These are phyloP conservation scores for Galeopterus variegatus DNA, from an alignment of 2,113 vertebrate genomes.

Conservation along the genomic window DNA sequence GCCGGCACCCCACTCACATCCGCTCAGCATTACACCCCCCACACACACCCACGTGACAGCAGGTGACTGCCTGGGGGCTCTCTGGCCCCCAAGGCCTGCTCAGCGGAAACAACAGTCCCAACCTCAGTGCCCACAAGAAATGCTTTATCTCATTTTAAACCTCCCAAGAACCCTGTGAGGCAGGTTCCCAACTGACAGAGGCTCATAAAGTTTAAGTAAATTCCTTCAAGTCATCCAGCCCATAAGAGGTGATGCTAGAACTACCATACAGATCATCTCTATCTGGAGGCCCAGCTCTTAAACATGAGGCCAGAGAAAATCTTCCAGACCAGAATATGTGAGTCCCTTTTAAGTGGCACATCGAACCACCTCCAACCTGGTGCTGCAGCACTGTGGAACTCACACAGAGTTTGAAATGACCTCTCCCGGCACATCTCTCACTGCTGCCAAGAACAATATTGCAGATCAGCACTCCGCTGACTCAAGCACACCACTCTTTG, in stretches of 20 bases:
- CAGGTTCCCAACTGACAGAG: neutral
- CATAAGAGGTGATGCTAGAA: neutral
- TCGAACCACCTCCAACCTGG: neutral
- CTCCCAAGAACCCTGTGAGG: neutral
- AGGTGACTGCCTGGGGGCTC: neutral
- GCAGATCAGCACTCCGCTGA: neutral
- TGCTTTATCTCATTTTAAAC: neutral
- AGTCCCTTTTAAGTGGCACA: neutral
- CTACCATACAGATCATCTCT: neutral
- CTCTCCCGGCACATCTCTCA: neutral
- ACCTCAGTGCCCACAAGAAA: neutral
- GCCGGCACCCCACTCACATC: rapidly evolving
- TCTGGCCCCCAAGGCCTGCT: neutral
- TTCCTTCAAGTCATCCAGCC: neutral
- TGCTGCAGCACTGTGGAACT: neutral
- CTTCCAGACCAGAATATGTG: neutral
- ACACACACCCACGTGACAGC: neutral
- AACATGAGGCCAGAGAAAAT: neutral
- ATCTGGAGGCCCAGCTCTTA: neutral
- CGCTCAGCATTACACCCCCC: neutral
- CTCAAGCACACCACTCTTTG: neutral
- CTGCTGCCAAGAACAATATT: neutral
- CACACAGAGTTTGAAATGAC: neutral
- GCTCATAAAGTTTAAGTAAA: neutral
- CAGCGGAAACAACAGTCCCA: neutral